A percentile compares a stretch with the other conserved stretches of the same genome.
phyloP scores from a whole-genome alignment of 92 coral and sea anemone species.

The Paragorgia papillata region DNA sequence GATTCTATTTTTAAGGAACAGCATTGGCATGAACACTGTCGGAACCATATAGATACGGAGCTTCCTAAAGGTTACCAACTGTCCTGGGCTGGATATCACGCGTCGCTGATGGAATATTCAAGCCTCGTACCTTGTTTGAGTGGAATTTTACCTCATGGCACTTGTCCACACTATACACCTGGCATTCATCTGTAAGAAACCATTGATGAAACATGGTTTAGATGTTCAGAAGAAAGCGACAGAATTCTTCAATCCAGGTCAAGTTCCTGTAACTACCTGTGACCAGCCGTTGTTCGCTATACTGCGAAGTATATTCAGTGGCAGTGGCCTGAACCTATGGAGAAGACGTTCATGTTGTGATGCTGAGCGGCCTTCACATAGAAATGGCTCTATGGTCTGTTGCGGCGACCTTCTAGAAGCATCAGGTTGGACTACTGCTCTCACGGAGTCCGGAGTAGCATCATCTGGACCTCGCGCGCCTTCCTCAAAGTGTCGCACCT shows the following conservation, averaged over 20 bases:
- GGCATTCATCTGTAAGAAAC: slow-evolving; percentile 42
- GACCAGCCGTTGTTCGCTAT: no score
- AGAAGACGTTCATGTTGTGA: slow-evolving; percentile 30
- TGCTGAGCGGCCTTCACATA: slow-evolving; percentile 4
- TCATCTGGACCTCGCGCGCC: no score
- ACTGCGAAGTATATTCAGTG: slow-evolving; percentile 45
- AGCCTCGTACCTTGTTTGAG: slow-evolving; percentile 64
- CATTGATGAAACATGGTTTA: slow-evolving; percentile 59
- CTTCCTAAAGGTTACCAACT: not conserved
- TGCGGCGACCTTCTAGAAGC: no score
- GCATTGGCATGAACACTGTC: slow-evolving; percentile 31
- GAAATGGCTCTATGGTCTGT: no score
- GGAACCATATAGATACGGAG: not conserved
- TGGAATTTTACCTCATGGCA: no score
- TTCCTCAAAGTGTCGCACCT: no score
- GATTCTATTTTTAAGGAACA: slow-evolving; percentile 33
- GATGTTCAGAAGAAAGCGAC: slow-evolving; percentile 29
- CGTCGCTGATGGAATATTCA: slow-evolving; percentile 28
- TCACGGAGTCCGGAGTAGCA: no score
- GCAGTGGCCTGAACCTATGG: slow-evolving; percentile 53
- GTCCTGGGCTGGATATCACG: slow-evolving; percentile 34
- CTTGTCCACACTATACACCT: no score
- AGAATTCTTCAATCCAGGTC: slow-evolving; percentile 52
- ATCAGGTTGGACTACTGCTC: no score
- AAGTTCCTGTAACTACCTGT: slow-evolving; percentile 43